A percentile compares a stretch with the other conserved stretches of the same genome.
These are phyloP conservation scores for Eurytoma californica DNA, from an alignment of 2,888 invertebrate species.

Conservation along the genomic window DNA sequence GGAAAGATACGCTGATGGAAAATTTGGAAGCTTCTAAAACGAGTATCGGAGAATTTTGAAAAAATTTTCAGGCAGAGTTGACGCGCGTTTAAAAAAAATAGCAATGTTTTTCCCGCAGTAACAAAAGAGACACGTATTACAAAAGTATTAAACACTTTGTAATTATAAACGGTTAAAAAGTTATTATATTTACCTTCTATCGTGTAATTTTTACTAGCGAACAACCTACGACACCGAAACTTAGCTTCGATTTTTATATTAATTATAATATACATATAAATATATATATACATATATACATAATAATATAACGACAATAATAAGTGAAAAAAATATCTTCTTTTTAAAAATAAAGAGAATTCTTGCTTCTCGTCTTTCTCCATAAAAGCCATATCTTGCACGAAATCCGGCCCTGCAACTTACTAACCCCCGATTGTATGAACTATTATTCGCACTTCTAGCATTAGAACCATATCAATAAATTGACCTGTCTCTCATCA, in stretches of 20 bases:
- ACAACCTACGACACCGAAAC: constrained; percentile 56
- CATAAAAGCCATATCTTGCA: constrained; percentile 57
- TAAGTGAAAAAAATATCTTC: constrained; percentile 51
- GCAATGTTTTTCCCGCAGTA: constrained; percentile 40
- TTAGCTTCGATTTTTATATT: constrained; percentile 58
- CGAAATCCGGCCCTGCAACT: constrained; percentile 53
- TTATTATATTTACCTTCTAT: constrained; percentile 55
- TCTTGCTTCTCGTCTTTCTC: constrained; percentile 58
- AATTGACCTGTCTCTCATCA: constrained; percentile 49
- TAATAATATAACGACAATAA: constrained; percentile 57
- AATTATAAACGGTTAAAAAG: constrained; percentile 52
- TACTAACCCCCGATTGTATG: constrained; percentile 50
- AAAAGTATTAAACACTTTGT: constrained; percentile 53
- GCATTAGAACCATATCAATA: constrained; percentile 58
- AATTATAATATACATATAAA: constrained; percentile 51
- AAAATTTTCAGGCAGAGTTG: constrained; percentile 32
- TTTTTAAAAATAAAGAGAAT: constrained; percentile 56
- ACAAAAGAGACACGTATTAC: constrained; percentile 31
- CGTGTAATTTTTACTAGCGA: constrained; percentile 58
- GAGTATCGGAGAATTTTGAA: too few species aligned
- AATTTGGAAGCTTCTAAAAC: constrained; percentile 32
- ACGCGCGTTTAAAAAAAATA: constrained; percentile 32
- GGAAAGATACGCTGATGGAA: background rate
- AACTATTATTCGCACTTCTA: constrained; percentile 56
- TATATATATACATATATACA: constrained; percentile 48